Conservation (phyloP, 2,797 vertebrate species). For the Megalops cyprinoides region DNA sequence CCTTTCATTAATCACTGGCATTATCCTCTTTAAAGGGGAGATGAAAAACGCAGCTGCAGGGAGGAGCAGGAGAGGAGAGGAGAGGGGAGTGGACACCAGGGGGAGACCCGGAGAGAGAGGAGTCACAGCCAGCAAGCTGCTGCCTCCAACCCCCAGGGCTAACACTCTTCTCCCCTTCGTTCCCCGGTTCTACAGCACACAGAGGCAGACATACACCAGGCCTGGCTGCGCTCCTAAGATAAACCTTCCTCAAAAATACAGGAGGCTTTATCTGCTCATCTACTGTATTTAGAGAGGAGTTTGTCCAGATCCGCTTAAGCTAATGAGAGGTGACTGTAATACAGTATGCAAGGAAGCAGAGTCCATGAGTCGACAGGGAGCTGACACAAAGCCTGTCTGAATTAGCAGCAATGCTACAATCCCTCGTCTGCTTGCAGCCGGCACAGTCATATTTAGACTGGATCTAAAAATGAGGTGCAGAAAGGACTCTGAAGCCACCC, state of each 20-base stretch:
- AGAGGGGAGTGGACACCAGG: conserved; percentile 35
- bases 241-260: neutral
- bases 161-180: neutral
- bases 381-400: neutral
- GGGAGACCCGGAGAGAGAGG: conserved; percentile 30
- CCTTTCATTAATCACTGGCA: conserved; percentile 74
- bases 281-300: neutral
- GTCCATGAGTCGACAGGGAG: neutral
- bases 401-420: neutral
- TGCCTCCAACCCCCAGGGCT: neutral
- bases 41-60: conserved; percentile 65
- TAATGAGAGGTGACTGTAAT: conserved; percentile 15
- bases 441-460: neutral
- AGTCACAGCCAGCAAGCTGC: no score
- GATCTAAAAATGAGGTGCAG: neutral
- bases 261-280: neutral
- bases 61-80: conserved; percentile 49
- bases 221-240: neutral
- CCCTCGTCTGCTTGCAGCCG: neutral
- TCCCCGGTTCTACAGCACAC: neutral
- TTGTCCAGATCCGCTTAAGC: neutral
- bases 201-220: neutral
- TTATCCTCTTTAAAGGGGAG: conserved; percentile 76
- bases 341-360: neutral
- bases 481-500: neutral